Evolutionary conservation across 2,113 vertebrate species (phyloP).

Genomic region (Eclectus roratus): DNA sequence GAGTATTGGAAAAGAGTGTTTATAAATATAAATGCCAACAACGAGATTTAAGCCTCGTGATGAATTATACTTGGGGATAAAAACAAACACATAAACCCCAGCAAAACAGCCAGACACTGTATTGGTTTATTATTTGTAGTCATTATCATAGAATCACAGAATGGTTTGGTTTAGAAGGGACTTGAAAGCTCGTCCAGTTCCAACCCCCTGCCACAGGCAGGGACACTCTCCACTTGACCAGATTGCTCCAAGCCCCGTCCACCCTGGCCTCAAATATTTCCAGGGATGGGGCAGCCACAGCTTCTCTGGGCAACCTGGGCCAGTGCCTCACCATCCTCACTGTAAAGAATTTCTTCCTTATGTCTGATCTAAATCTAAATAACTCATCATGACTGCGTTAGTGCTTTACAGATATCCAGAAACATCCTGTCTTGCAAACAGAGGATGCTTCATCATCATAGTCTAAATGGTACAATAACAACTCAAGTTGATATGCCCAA

Average conservation of each 20-base stretch:
- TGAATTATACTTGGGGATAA: not conserved
- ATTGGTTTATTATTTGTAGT: not conserved
- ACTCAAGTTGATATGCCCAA: no score
- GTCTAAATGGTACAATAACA: not conserved
- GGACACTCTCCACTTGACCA: not conserved
- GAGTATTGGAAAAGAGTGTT: not conserved
- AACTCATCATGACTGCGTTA: not conserved
- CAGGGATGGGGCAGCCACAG: not conserved
- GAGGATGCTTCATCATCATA: not conserved
- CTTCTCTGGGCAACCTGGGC: not conserved
- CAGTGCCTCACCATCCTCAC: not conserved
- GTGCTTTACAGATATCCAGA: not conserved
- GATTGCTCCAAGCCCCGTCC: not conserved
- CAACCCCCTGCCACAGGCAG: not conserved
- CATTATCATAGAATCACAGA: not conserved
- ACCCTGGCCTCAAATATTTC: not conserved
- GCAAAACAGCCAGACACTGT: not conserved
- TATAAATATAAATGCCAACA: not conserved
- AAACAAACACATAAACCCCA: rapidly evolving
- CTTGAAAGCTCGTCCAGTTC: not conserved
- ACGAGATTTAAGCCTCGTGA: not conserved
- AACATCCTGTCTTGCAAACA: not conserved
- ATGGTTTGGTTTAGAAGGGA: not conserved
- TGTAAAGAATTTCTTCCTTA: not conserved
- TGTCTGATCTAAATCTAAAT: not conserved